Evolutionary conservation across 2,888 invertebrate species (phyloP), one percentile per base, ranked within the genome.

Genomic region (Hemistola chrysoprasaria): DNA sequence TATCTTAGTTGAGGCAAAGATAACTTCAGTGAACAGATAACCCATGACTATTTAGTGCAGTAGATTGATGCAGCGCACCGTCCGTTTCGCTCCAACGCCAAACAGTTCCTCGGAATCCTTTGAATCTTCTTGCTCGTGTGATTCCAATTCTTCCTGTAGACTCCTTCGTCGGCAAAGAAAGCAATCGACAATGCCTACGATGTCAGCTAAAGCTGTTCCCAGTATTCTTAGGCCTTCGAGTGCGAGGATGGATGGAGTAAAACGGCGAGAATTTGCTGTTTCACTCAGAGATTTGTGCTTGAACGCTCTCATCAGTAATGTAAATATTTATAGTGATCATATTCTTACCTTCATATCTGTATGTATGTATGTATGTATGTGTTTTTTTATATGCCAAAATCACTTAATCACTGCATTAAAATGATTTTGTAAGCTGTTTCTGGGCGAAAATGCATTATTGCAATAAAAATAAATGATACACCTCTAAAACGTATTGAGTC

Each of bases 301-400:
- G 65, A 86, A 91, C 61, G 73, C 90, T 38, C 80, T 92, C 28
- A 82, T 91, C 24, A 66, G 80, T 56, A 89, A 92, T 83, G 92
- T 91, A 53, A 44, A 39, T 39, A 32, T 32, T 39, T 4, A 29
- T 36, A 2, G 9, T 16, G 16, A 16, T n/a, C n/a, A 16, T 16
- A 3, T 16, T 16, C 2, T 16, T 16, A 3, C 3, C 16, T 16
- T 16, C n/a, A n/a, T n/a, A n/a, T n/a, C n/a, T n/a, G n/a, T n/a
- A n/a, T n/a, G n/a, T n/a, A n/a, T n/a, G n/a, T n/a, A n/a, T n/a
- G n/a, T n/a, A n/a, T n/a, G n/a, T n/a, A n/a, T n/a, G n/a, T n/a
- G n/a, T n/a, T n/a, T n/a, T n/a, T n/a, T n/a, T n/a, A n/a, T n/a
- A n/a, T n/a, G n/a, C n/a, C n/a, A n/a, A n/a, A n/a, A n/a, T n/a